A percentile compares a stretch with the other conserved stretches of the same genome.
Conservation (phyloP, 2,888 invertebrate genomes). For the Ceratothoa steindachneri region DNA sequence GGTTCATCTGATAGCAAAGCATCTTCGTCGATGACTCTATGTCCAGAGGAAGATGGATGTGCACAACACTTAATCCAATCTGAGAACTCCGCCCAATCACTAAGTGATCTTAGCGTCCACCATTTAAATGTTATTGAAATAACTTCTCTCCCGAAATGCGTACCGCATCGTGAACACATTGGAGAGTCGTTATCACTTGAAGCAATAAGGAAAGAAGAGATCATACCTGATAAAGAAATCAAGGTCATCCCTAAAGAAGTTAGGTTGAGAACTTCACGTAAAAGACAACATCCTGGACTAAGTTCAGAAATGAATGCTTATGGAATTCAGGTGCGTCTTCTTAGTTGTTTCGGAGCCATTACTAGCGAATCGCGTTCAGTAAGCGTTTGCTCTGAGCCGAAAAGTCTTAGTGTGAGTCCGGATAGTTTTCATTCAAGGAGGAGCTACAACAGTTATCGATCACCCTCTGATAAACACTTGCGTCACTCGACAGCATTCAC, state of each 20-base stretch:
- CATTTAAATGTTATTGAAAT: neutral
- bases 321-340: neutral
- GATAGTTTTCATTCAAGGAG: neutral
- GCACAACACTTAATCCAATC: too few species aligned
- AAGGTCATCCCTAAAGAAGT: too few species aligned
- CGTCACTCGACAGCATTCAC: neutral
- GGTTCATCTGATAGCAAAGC: neutral
- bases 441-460: neutral
- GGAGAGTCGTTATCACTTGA: too few species aligned
- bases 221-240: too few species aligned
- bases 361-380: neutral
- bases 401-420: neutral
- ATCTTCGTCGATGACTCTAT: neutral
- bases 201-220: too few species aligned
- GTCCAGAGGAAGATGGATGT: too few species aligned
- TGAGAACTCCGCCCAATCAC: too few species aligned
- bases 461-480: neutral
- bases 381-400: neutral
- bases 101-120: neutral
- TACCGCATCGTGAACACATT: neutral
- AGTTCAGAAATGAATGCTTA: neutral
- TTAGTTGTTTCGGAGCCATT: neutral
- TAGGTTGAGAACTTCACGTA: neutral
- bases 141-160: neutral
- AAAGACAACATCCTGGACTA: neutral